These are phyloP conservation scores for Limosa lapponica DNA, from an alignment of 2,797 vertebrate species.

Conservation along the genomic window DNA sequence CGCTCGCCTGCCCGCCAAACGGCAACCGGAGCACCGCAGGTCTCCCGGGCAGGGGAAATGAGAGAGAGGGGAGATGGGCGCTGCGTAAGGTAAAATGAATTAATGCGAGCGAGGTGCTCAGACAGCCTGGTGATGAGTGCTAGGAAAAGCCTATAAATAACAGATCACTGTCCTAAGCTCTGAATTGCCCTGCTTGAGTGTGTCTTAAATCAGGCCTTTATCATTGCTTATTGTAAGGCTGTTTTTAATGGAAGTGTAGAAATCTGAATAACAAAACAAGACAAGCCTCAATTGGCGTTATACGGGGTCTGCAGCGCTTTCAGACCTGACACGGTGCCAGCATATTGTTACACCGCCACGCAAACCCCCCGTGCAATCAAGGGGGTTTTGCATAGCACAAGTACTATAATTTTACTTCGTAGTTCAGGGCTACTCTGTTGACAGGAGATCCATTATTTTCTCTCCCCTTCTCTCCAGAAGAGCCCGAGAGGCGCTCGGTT, in stretches of 20 bases:
- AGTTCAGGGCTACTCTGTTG: constrained; percentile 40
- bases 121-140: constrained; percentile 45
- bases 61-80: neutral
- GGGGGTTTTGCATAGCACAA: constrained; percentile 25
- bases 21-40: neutral
- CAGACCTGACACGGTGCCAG: constrained; percentile 38
- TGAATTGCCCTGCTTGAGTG: constrained; percentile 60
- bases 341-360: constrained; percentile 33
- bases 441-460: constrained; percentile 23
- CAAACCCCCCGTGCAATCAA: constrained; percentile 29
- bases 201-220: constrained; percentile 65
- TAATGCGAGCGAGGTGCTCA: constrained; percentile 45
- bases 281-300: constrained; percentile 54
- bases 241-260: constrained; percentile 63
- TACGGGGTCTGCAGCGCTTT: constrained; percentile 19
- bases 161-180: constrained; percentile 61
- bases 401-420: constrained; percentile 34
- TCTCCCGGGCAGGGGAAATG: neutral
- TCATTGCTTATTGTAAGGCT: constrained; percentile 43
- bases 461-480: neutral
- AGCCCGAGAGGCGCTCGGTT: neutral
- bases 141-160: constrained; percentile 71
- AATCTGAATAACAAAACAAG: constrained; percentile 72
- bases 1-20: neutral
- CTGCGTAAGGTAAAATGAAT: constrained; percentile 60